phyloP scores from a whole-genome alignment of 2,888 invertebrate genomes.

The Neuroscelio doddi region DNA sequence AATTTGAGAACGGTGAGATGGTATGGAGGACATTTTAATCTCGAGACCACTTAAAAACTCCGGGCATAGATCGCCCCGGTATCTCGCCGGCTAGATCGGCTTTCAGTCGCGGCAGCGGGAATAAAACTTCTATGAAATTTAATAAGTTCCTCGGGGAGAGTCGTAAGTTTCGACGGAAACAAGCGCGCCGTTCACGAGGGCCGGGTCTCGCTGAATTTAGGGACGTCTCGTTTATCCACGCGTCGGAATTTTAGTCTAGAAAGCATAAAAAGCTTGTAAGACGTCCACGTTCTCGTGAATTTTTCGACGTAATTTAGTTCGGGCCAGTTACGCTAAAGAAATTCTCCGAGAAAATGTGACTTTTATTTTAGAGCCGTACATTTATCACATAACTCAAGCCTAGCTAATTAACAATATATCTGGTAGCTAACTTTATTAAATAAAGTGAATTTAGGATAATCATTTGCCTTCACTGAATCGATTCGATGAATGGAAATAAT shows the following conservation, averaged over 20 bases:
- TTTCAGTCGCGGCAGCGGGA: constrained; percentile 51
- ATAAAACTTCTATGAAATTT: constrained; percentile 71
- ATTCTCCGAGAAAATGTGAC: constrained; percentile 9
- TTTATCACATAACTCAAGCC: background rate
- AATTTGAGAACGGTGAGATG: constrained; percentile 55
- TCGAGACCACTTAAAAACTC: constrained; percentile 68
- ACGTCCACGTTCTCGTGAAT: constrained; percentile 26
- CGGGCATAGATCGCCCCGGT: constrained; percentile 63
- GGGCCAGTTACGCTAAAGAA: constrained; percentile 19
- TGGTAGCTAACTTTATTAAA: too few species aligned
- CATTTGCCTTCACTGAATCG: too few species aligned
- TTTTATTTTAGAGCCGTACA: background rate
- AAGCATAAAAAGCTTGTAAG: constrained; percentile 39
- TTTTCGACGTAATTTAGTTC: constrained; percentile 31
- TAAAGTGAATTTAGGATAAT: too few species aligned
- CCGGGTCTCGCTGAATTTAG: constrained; percentile 58
- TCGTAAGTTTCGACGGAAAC: constrained; percentile 62
- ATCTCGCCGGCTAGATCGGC: constrained; percentile 62
- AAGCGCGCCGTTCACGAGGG: constrained; percentile 44
- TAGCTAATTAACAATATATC: constrained; percentile 3
- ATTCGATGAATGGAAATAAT: too few species aligned
- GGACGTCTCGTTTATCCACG: constrained; percentile 55
- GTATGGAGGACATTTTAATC: constrained; percentile 64
- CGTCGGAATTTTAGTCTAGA: constrained; percentile 46
- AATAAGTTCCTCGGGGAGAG: constrained; percentile 66